Percentiles rank a stretch among this genome's conserved stretches.
Conservation (phyloP, 2,888 invertebrate genomes). For the Willowsia nigromaculata region DNA sequence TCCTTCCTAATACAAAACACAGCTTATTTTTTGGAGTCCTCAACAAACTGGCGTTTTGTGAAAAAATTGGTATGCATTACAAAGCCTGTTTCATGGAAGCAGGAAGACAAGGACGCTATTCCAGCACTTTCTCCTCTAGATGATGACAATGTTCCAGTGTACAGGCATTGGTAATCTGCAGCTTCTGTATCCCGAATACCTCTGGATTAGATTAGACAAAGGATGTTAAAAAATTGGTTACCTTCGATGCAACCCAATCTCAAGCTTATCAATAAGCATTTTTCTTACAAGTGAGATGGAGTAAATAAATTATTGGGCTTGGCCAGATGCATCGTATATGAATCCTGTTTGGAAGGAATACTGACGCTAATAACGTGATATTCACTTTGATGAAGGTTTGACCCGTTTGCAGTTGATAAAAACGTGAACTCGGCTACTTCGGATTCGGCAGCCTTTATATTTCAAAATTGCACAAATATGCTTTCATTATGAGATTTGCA, state of each 20-base stretch:
- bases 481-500: no score
- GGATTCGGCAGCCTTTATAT: background rate
- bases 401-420: background rate
- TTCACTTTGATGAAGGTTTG: slow-evolving; percentile 29
- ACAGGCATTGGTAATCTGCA: slow-evolving; percentile 21
- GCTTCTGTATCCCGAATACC: background rate
- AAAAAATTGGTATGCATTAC: slow-evolving; percentile 3
- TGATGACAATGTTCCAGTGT: slow-evolving; percentile 8
- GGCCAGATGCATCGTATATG: slow-evolving; percentile 30
- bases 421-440: slow-evolving; percentile 5
- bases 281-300: slow-evolving; percentile 28
- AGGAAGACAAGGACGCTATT: slow-evolving; percentile 47
- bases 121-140: background rate
- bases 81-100: slow-evolving; percentile 35
- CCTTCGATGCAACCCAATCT: no score
- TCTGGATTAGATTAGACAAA: background rate
- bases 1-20: slow-evolving; percentile 23
- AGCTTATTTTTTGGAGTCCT: no score
- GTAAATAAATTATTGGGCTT: slow-evolving; percentile 21
- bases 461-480: no score
- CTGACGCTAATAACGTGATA: slow-evolving; percentile 29
- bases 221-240: no score
- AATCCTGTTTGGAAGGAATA: background rate
- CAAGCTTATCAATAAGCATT: no score
- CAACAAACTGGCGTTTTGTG: no score